Evolutionary conservation across 2,888 invertebrate genomes (phyloP).

Genomic region (Cerceris rybyensis): DNA sequence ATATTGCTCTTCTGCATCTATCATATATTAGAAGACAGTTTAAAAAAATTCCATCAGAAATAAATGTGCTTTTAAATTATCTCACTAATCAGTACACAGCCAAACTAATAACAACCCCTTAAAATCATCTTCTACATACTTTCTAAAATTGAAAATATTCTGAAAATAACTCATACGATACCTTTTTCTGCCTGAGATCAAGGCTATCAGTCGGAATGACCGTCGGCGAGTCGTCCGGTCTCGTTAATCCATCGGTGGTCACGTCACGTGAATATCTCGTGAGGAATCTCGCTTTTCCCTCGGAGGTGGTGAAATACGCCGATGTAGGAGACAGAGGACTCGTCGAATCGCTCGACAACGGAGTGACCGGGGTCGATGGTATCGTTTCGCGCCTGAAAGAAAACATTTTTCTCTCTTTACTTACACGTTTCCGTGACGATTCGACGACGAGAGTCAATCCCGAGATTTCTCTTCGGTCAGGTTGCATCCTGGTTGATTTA

Average conservation of each 20-base stretch:
- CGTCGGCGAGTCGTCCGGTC: constrained; percentile 67
- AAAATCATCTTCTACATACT: too few relatives aligned
- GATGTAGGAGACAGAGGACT: constrained; percentile 85
- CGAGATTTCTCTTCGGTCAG: not conserved
- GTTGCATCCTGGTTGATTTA: too few relatives aligned
- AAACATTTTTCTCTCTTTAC: constrained; percentile 18
- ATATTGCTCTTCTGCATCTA: too few relatives aligned
- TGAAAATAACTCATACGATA: constrained; percentile 51
- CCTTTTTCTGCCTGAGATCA: constrained; percentile 83
- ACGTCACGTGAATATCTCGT: constrained; percentile 85
- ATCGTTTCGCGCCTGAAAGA: constrained; percentile 75
- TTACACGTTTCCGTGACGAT: not conserved
- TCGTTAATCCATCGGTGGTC: constrained; percentile 75
- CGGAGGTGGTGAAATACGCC: constrained; percentile 86
- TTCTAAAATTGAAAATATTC: not conserved
- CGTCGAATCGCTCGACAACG: constrained; percentile 80
- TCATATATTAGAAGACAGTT: too few relatives aligned
- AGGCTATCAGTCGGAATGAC: constrained; percentile 70
- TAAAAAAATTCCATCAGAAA: too few relatives aligned
- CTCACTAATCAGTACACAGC: too few relatives aligned
- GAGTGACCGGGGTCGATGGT: constrained; percentile 72
- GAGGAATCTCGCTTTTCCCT: constrained; percentile 86
- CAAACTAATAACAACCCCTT: too few relatives aligned
- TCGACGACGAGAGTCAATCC: not conserved
- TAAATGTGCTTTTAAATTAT: too few relatives aligned